Base-by-base conservation (phyloP, 2,797 vertebrate species). In the Taeniopygia guttata region DNA sequence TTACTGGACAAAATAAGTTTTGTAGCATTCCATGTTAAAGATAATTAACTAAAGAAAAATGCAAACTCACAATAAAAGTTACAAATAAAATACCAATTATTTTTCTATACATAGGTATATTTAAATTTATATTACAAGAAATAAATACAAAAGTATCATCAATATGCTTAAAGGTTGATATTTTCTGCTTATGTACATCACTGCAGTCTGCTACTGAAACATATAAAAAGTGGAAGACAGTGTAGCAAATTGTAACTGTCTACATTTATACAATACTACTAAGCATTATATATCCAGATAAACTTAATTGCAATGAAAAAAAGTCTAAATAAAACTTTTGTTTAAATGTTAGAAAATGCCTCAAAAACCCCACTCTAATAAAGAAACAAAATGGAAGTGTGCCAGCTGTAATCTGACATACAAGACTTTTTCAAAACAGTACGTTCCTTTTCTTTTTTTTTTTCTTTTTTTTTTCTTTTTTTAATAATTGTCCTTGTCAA, bases 121-220 rank as follows among this genome's bases (percentile, higher is more conserved):
- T 94, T 82, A 96, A 96, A 96, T 94, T 96, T 97, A 98, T 97
- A 97, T 97, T 97, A 97, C 97, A 98, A 96, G 97, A 98, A 98
- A 98, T 98, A 98, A 98, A 98, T 98, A 98, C 81, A 94, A 96
- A 97, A 95, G 62, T 95, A 92, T 67, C 91, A 94, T 46, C 94
- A 94, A 89, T 67, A 95, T 93, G 94, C 90, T 81, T 87, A 94
- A 94, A 87, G 29, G 34, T 32, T 77, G 73, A 9, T 95, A 94
- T 84, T 94, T 95, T 95, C 91, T 94, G 79, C 89, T 92, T 97
- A 97, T 97, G 66, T 98, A 97, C 97, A 98, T 90, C 54, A 66
- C 86, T 96, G 94, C 38, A 68, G 68, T 93, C 91, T 92, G 80
- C 87, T 88, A 84, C 74, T 93, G 91, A 87, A 92, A 95, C 10